Evolutionary conservation across 2,113 vertebrate species (phyloP), one percentile per base, ranked within the genome.

Genomic region (Puffinus mauretanicus): DNA sequence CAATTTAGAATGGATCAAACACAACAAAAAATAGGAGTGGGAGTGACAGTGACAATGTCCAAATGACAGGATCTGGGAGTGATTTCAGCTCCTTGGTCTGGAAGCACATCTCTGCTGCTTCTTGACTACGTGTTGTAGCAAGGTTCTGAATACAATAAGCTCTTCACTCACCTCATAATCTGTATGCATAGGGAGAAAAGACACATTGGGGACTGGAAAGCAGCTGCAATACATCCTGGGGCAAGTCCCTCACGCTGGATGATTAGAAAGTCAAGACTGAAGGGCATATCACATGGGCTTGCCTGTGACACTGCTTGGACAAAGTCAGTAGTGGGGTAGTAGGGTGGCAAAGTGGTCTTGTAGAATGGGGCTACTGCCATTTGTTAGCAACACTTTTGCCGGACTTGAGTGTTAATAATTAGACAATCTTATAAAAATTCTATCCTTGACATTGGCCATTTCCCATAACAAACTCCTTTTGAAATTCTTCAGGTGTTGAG

Each of bases 81-180:
- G 40, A 65, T 88, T 80, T 88, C 60, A 73, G n/a, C 36, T 77
- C 11, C 13, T 46, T 57, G 7, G 20, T 36, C 40, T 73, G 62
- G 26, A 85, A 82, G 22, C 69, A 54, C 16, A 27, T 52, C 27
- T 77, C 27, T 72, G 2, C 21, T 80, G 17, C 47, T 76, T 79
- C 44, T 82, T 72, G 44, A 17, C 15, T 70, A 0, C 58, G 32
- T 58, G 32, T 79, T 3, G 1, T 25, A 60, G 69, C 0, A 2
- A 71, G 36, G 27, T n/a, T 71, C 86, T 58, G 46, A 57, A 38
- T 66, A 32, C 19, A 66, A 1, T 44, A 51, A 92, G 14, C 21
- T 57, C 34, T 83, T 70, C 75, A 34, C 19, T 73, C 10, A 15
- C 20, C 29, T 44, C 14, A 10, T 69, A 46, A 20, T 52, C 34